Conservation (phyloP, 2,797 vertebrate species). For the Sciurus vulgaris region DNA sequence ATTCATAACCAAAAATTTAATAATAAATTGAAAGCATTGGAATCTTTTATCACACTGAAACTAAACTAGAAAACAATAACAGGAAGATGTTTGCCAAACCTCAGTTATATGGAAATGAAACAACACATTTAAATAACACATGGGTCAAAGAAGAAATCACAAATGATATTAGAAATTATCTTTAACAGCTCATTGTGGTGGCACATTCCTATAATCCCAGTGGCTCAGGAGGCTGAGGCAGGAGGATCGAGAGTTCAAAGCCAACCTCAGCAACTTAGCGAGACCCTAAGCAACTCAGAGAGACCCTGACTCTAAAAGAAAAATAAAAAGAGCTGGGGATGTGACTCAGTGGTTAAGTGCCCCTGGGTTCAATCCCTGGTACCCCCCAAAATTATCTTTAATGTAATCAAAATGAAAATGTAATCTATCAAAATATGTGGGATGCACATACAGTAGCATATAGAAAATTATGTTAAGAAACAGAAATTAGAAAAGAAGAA, state of each 20-base stretch:
- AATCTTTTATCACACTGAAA: conserved; percentile 43
- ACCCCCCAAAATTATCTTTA: background rate
- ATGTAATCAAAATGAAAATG: conserved; percentile 56
- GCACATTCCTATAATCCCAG: too few species aligned
- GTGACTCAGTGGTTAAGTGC: too few species aligned
- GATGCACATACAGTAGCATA: background rate
- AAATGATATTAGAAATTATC: conserved; percentile 9
- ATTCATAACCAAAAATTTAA: background rate
- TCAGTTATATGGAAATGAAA: conserved; percentile 52
- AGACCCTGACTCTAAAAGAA: too few species aligned
- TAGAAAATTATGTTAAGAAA: background rate
- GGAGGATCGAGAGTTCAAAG: too few species aligned
- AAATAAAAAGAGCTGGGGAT: too few species aligned
- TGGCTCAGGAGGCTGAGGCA: too few species aligned
- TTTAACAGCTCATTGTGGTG: background rate
- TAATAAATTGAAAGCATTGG: background rate
- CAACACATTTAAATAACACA: conserved; percentile 18
- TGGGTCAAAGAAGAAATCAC: conserved; percentile 11
- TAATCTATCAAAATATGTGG: background rate
- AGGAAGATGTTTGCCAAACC: background rate
- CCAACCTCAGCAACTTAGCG: too few species aligned
- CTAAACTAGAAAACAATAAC: conserved; percentile 45
- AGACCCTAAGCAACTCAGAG: too few species aligned
- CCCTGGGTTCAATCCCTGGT: too few species aligned
- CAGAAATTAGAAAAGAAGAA: background rate